Base-by-base conservation (phyloP, 1,140 invertebrate species). In the Drosophila bocqueti region DNA sequence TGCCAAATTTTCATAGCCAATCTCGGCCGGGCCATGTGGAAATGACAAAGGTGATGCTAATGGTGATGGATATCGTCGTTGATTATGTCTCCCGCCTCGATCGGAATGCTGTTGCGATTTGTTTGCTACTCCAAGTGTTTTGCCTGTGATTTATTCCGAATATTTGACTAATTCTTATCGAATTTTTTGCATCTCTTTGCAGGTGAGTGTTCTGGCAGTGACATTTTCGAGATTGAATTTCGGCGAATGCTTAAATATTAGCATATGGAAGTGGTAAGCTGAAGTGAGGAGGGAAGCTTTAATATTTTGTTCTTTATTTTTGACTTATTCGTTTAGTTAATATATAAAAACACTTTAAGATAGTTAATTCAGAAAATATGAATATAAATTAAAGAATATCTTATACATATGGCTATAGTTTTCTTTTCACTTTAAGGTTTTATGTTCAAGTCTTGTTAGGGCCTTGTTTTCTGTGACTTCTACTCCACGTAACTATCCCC, bases 31-130 rank as follows among this genome's bases (percentile, higher is more conserved):
- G 57, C 67, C 76, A 79, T 79, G 59, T 79, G 76, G 50, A 79
- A 78, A 79, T 79, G 76, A 79, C 76, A 79, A 79, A 79, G 76
- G 76, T 79, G 76, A 79, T 79, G 76, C 52, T 63, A 79, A 71
- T 76, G 71, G 71, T 75, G 71, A 75, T 75, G 59, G 68, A 74
- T 74, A 74, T 61, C 31, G 38, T 55, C 15, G 55, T 60, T 38
- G 71, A 78, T 77, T 68, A 45, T 71, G 59, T 72, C 36, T 55
- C 36, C 62, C 29, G 5, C 38, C 31, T 36, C 43, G 59, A 58
- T 58, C 49, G 58, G 50, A 78, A 79, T 79, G 76, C 43, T 45
- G 38, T 75, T 75, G 49, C 74, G 38, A 71, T 59, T 78, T 78
- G 74, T 36, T 43, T 71, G 36, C 29, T 21, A 40, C 9, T 18